A percentile compares a stretch with the other conserved stretches of the same genome.
phyloP scores from a whole-genome alignment of 2,888 invertebrate species.

The Melieria omissa region DNA sequence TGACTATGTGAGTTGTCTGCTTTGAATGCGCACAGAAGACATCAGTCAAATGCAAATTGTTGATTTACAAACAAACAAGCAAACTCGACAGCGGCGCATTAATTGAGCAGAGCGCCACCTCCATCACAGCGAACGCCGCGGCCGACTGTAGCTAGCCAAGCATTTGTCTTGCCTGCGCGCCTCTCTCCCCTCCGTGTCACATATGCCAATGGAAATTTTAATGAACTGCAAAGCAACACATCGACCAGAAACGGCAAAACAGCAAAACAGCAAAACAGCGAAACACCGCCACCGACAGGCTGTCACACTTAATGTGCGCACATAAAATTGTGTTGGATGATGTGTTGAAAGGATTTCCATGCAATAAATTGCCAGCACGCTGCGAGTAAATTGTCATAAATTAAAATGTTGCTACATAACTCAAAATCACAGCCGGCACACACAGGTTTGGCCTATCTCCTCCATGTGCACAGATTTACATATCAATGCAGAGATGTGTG shows the following conservation, averaged over 20 bases:
- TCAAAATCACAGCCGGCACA: conserved; percentile 49
- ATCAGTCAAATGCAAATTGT: neutral
- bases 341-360: conserved; percentile 17
- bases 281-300: no score
- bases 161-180: no score
- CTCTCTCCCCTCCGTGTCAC: no score
- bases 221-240: no score
- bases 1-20: neutral
- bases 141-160: no score
- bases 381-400: conserved; percentile 47
- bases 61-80: conserved; percentile 15
- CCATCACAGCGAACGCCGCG: no score
- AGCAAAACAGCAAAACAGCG: no score
- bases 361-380: conserved; percentile 40
- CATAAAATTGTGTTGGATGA: no score
- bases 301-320: no score
- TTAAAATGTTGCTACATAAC: conserved; percentile 52
- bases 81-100: conserved; percentile 25
- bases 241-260: no score
- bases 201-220: no score
- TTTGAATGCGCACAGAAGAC: neutral
- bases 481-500: neutral
- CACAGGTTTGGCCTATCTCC: neutral
- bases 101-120: conserved; percentile 13
- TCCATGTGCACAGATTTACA: no score